Evolutionary conservation across 2,113 vertebrate genomes (phyloP).

Genomic region (Benitochromis conjunctus): DNA sequence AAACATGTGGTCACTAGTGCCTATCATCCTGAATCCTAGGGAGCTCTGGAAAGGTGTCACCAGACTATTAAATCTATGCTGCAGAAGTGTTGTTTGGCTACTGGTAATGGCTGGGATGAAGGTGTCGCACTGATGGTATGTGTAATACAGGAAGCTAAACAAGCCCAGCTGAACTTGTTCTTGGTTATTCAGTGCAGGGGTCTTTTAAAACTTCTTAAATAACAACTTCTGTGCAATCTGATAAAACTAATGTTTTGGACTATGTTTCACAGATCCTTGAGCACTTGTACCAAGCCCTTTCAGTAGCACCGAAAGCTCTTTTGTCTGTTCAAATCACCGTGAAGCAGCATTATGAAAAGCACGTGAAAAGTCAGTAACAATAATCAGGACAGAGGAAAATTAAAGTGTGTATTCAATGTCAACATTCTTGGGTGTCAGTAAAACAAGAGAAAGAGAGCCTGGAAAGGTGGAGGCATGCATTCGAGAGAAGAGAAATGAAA

Average conservation of each 20-base stretch:
- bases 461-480: not conserved
- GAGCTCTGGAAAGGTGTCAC: not conserved
- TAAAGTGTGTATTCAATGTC: not conserved
- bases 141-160: not conserved
- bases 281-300: not conserved
- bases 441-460: rapidly evolving
- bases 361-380: not conserved
- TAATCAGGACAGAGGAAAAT: not conserved
- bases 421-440: not conserved
- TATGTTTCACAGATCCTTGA: not conserved
- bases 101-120: not conserved
- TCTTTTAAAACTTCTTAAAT: not conserved
- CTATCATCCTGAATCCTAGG: not conserved
- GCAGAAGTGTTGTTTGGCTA: not conserved
- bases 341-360: not conserved
- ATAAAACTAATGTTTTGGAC: not conserved
- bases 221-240: not conserved
- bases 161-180: not conserved
- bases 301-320: not conserved
- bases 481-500: not conserved
- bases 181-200: not conserved
- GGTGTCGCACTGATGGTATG: not conserved
- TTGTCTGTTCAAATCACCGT: not conserved
- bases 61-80: not conserved
- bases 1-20: not conserved